phyloP scores from a whole-genome alignment of 2,113 vertebrate genomes.

The Pogona vitticeps region DNA sequence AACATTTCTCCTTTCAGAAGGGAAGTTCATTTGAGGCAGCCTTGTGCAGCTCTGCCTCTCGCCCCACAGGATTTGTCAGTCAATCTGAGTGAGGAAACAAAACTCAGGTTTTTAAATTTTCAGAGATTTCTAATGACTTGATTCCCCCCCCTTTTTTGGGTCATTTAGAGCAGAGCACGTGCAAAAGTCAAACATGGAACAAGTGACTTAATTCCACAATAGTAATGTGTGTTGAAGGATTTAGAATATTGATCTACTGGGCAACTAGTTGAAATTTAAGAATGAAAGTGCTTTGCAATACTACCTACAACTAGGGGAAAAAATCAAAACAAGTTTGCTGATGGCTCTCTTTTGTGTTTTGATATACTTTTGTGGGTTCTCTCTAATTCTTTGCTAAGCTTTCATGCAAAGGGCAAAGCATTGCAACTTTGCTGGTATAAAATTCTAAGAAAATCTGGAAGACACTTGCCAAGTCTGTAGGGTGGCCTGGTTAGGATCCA shows the following conservation, averaged over 20 bases:
- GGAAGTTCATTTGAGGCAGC: constrained; percentile 4
- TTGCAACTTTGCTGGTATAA: neutral
- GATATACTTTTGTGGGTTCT: neutral
- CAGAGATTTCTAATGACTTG: neutral
- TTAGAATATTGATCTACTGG: fast-evolving
- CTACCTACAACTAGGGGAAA: neutral
- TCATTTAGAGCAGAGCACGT: neutral
- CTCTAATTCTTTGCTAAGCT: neutral
- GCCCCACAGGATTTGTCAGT: neutral
- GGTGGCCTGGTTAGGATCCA: neutral
- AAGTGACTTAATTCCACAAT: constrained; percentile 24
- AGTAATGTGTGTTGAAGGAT: constrained; percentile 28
- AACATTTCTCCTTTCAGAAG: neutral
- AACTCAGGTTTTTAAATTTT: neutral
- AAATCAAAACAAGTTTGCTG: neutral
- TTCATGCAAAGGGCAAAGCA: neutral
- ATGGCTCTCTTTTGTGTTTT: too few relatives aligned
- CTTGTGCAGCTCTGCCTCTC: neutral
- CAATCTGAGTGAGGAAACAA: neutral
- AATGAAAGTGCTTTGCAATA: neutral
- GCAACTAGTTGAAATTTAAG: neutral
- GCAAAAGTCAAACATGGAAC: neutral
- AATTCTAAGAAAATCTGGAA: neutral
- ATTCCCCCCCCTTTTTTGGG: neutral
- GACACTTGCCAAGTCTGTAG: neutral